Conservation (phyloP, 1,140 invertebrate species). For the Metaphire vulgaris region DNA sequence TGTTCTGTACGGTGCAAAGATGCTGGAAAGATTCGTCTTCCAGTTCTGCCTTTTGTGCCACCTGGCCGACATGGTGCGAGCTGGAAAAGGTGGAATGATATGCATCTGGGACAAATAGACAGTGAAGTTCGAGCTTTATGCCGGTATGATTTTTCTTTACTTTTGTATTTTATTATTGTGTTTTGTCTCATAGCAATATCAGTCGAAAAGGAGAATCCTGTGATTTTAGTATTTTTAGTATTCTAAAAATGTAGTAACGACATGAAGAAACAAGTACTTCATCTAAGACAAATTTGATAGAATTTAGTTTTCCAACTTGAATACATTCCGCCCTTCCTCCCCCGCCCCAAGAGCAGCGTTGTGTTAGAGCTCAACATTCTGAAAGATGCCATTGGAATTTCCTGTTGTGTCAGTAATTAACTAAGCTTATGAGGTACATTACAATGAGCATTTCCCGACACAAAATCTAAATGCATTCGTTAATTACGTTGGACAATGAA, state of each 20-base stretch:
- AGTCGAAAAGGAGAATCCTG: not conserved
- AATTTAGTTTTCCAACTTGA: not conserved
- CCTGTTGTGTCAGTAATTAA: no score
- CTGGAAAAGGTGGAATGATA: not conserved
- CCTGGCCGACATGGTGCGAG: not conserved
- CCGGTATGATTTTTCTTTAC: not conserved
- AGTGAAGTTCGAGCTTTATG: not conserved
- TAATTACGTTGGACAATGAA: not conserved
- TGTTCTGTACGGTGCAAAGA: not conserved
- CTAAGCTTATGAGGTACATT: no score
- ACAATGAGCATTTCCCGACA: no score
- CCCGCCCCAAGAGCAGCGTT: no score
- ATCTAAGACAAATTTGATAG: not conserved
- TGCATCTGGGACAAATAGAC: not conserved
- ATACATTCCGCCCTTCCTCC: no score
- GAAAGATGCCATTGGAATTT: no score
- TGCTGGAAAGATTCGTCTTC: not conserved
- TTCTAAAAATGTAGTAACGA: no score
- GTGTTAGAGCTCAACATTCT: no score
- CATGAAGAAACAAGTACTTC: not conserved
- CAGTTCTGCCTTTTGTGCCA: not conserved
- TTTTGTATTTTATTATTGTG: not conserved
- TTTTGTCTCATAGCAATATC: not conserved
- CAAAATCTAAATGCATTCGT: not conserved
- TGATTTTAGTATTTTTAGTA: not conserved